Conservation (phyloP, 2,797 vertebrate genomes). For the Borostomias antarcticus region DNA sequence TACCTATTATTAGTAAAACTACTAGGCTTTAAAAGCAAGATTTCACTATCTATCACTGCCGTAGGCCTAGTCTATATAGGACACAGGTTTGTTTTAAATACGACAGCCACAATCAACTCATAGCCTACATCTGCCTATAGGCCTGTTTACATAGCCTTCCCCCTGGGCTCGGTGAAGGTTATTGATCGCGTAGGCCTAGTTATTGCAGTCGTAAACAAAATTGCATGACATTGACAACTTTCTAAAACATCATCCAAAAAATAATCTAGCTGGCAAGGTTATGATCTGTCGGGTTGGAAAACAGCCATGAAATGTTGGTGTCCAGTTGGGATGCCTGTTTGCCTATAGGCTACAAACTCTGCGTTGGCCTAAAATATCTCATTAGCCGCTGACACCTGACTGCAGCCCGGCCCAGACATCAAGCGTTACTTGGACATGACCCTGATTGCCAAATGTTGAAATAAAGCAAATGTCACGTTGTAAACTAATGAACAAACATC, state of each 20-base stretch:
- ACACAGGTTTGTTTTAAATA: slow-evolving; percentile 2
- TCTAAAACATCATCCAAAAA: neutral
- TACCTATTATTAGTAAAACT: too few species aligned
- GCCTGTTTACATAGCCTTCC: slow-evolving; percentile 7
- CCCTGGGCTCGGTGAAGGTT: neutral
- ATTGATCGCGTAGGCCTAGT: slow-evolving; percentile 1
- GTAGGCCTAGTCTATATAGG: too few species aligned
- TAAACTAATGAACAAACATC: slow-evolving; percentile 45
- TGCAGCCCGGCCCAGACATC: slow-evolving; percentile 51
- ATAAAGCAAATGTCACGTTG: slow-evolving; percentile 58
- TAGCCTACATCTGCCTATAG: neutral
- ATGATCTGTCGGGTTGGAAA: neutral
- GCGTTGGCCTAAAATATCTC: neutral
- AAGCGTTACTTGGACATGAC: slow-evolving; percentile 77
- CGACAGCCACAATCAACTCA: slow-evolving; percentile 3
- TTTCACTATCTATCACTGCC: too few species aligned
- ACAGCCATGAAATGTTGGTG: neutral
- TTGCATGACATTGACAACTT: slow-evolving; percentile 3
- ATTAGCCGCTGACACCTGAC: neutral
- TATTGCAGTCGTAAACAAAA: slow-evolving; percentile 1
- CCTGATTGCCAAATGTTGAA: slow-evolving; percentile 73
- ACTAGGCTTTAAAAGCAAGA: too few species aligned
- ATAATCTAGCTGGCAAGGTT: neutral
- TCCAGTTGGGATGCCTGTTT: neutral
- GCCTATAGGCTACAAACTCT: too few species aligned